phyloP scores from a whole-genome alignment of 2,888 invertebrate genomes.

The Archaeoteleia sp. region DNA sequence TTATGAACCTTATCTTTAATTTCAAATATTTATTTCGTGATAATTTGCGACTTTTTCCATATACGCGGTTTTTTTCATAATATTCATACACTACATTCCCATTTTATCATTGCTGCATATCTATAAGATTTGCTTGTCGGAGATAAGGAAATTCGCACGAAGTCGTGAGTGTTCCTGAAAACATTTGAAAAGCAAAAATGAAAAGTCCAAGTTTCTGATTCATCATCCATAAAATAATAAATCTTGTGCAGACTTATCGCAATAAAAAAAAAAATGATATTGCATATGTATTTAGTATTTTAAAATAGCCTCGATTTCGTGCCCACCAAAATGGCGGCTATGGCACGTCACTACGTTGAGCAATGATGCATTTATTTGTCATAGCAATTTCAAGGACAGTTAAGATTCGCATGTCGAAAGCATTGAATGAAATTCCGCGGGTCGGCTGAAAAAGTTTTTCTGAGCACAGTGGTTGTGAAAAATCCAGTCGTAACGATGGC shows the following conservation, averaged over 20 bases:
- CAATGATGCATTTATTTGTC: slow-evolving; percentile 6
- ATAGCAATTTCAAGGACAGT: slow-evolving; percentile 22
- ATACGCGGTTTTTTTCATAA: background rate
- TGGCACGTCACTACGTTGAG: slow-evolving; percentile 17
- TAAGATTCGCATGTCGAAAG: slow-evolving; percentile 10
- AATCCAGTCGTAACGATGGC: too few species aligned
- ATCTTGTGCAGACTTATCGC: too few species aligned
- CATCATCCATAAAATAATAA: background rate
- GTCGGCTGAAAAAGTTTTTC: background rate
- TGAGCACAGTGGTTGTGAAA: too few species aligned
- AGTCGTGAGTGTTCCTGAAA: too few species aligned
- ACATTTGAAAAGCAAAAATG: too few species aligned
- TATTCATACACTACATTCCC: background rate
- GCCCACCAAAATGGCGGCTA: slow-evolving; percentile 1
- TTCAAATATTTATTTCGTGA: slow-evolving; percentile 1
- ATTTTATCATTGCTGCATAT: background rate
- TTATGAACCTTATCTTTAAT: slow-evolving; percentile 5
- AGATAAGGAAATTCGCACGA: background rate
- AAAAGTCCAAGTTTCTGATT: background rate
- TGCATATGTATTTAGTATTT: background rate
- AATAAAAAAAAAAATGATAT: too few species aligned
- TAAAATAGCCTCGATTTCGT: slow-evolving; percentile 1
- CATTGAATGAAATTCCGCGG: background rate
- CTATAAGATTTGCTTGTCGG: background rate
- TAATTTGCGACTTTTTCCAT: background rate